Percentiles rank a stretch among this genome's conserved stretches.
Evolutionary conservation across 2,888 invertebrate genomes (phyloP).

Genomic region (Acrocyrtus sp.): DNA sequence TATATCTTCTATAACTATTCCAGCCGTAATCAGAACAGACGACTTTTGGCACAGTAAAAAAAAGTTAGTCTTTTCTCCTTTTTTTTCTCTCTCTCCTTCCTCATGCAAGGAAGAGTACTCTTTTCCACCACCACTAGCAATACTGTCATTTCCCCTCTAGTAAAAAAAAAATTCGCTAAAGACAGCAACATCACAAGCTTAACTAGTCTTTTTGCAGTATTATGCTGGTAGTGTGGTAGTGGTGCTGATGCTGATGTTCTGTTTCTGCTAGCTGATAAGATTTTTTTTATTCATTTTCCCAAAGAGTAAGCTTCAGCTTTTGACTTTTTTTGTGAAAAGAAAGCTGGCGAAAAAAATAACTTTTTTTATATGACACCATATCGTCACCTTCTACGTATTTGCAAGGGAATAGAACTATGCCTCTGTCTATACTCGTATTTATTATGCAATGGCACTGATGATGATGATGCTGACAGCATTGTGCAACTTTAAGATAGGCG

Average conservation of each 20-base stretch:
- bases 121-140: slow-evolving; percentile 18
- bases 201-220: slow-evolving; percentile 13
- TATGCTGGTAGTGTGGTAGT: not conserved
- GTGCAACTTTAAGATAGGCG: no score
- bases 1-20: no score
- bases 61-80: slow-evolving; percentile 34
- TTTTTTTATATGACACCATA: no score
- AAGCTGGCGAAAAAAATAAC: no score
- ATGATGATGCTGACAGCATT: no score
- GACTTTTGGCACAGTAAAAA: slow-evolving; percentile 40
- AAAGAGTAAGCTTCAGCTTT: slow-evolving; percentile 24
- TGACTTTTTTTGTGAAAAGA: slow-evolving; percentile 11
- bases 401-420: no score
- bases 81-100: no score
- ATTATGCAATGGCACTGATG: no score
- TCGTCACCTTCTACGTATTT: no score
- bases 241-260: not conserved
- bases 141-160: slow-evolving; percentile 21
- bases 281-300: slow-evolving; percentile 19
- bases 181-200: no score
- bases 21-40: no score
- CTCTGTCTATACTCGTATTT: no score
- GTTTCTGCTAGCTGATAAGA: slow-evolving; percentile 19
- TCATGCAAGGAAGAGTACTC: slow-evolving; percentile 39
- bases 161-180: slow-evolving; percentile 29